Conservation (phyloP, 2,113 vertebrate species). For the Mirza zaza region DNA sequence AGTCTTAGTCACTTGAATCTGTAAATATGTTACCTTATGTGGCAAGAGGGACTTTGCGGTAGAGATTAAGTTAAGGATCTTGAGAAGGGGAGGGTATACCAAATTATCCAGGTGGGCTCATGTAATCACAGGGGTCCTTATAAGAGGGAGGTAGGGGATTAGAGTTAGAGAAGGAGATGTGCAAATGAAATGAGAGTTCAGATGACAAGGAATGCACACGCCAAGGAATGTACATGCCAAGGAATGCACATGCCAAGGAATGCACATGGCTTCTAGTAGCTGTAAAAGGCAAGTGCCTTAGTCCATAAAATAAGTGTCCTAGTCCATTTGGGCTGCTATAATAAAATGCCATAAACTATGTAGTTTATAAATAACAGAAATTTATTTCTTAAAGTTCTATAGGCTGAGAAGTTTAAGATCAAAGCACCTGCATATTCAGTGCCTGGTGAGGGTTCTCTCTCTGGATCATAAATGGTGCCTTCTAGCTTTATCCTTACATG, state of each 20-base stretch:
- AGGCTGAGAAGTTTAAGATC: background rate
- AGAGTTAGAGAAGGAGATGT: background rate
- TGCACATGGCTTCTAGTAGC: background rate
- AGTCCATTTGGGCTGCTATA: background rate
- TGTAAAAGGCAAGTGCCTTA: background rate
- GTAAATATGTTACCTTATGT: background rate
- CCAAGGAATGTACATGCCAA: background rate
- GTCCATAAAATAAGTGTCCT: background rate
- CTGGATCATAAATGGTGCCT: background rate
- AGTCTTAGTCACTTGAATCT: background rate
- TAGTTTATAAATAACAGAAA: background rate
- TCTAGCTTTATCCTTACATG: background rate
- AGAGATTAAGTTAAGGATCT: background rate
- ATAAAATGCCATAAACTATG: background rate
- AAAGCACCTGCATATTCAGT: background rate
- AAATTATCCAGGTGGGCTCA: background rate
- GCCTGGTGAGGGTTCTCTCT: background rate
- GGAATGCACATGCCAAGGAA: background rate
- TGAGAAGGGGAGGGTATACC: background rate
- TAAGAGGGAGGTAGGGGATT: background rate
- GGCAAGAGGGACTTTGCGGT: background rate
- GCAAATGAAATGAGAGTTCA: background rate
- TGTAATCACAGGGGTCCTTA: background rate
- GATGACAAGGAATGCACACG: background rate
- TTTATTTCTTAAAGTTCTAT: background rate